A percentile compares a stretch with the other conserved stretches of the same genome.
phyloP scores from a whole-genome alignment of 35 echinoderm and acorn worm species.

The Diadema setosum region DNA sequence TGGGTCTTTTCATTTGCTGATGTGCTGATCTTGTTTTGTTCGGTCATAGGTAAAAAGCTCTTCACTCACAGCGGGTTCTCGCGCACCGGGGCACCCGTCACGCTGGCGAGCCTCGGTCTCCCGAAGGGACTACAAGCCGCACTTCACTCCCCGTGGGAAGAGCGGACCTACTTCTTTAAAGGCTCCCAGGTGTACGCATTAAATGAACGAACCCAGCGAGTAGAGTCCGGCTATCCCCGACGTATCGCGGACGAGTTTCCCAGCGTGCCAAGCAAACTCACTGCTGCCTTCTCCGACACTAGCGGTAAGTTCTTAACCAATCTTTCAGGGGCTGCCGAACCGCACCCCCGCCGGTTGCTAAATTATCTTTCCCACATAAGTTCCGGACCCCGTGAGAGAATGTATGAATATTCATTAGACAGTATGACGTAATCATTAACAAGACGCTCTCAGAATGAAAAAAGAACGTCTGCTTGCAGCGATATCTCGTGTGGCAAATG shows the following conservation, averaged over 20 bases:
- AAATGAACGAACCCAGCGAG: not conserved
- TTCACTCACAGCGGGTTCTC: not conserved
- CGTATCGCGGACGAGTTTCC: not conserved
- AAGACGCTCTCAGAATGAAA: too few relatives aligned
- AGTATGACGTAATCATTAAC: not conserved
- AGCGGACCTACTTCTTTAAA: constrained; percentile 14
- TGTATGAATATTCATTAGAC: too few relatives aligned
- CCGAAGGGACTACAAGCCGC: not conserved
- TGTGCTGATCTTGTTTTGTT: too few relatives aligned
- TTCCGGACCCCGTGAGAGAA: too few relatives aligned
- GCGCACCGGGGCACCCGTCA: not conserved
- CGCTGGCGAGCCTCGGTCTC: not conserved
- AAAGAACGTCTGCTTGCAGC: too few relatives aligned
- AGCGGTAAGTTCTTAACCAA: constrained; percentile 1
- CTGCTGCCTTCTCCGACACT: not conserved
- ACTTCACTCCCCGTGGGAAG: not conserved
- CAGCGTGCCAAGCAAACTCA: not conserved
- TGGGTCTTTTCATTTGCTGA: too few relatives aligned
- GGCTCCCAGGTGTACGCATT: not conserved
- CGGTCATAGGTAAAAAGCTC: not conserved
- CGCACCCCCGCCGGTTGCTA: too few relatives aligned
- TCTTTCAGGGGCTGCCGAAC: too few relatives aligned
- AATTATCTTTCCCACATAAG: too few relatives aligned
- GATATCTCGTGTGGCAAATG: too few relatives aligned
- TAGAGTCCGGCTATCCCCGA: not conserved